These are phyloP conservation scores for Dipus sagitta DNA, from an alignment of 2,797 vertebrate species.

Conservation along the genomic window DNA sequence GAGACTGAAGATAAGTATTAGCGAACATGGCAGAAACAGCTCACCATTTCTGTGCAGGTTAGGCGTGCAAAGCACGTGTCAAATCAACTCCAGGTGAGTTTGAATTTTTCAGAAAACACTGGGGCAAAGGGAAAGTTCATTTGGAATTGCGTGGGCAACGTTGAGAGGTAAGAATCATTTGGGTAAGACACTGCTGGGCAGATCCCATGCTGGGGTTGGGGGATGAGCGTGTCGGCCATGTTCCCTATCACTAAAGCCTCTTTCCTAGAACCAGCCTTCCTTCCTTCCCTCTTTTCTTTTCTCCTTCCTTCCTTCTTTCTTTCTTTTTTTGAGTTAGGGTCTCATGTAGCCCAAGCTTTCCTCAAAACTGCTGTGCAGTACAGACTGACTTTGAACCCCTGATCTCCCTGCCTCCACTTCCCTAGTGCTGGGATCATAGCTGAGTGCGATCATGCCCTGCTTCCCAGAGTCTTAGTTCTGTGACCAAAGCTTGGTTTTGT, in stretches of 20 bases:
- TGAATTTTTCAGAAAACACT: constrained; percentile 54
- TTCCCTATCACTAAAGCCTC: background rate
- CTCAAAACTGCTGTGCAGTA: background rate
- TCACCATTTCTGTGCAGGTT: constrained; percentile 40
- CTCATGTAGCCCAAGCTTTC: background rate
- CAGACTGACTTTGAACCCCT: background rate
- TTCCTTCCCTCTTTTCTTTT: too few relatives aligned
- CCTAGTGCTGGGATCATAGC: too few relatives aligned
- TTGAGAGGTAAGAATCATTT: constrained; percentile 26
- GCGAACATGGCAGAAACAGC: background rate
- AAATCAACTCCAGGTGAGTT: constrained; percentile 57
- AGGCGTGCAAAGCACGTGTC: constrained; percentile 25
- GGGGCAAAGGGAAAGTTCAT: constrained; percentile 51
- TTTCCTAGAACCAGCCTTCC: background rate
- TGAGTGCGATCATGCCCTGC: background rate
- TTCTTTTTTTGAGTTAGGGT: background rate
- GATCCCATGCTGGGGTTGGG: background rate
- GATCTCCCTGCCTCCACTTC: background rate
- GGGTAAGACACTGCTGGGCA: background rate
- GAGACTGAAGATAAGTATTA: constrained; percentile 25
- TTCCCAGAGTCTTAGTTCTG: background rate
- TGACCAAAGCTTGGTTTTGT: background rate
- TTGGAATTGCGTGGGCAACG: background rate
- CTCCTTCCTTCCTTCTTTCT: too few relatives aligned
- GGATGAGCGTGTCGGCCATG: background rate